Conservation (phyloP, 2,797 vertebrate species). For the Gallinago solitaria region DNA sequence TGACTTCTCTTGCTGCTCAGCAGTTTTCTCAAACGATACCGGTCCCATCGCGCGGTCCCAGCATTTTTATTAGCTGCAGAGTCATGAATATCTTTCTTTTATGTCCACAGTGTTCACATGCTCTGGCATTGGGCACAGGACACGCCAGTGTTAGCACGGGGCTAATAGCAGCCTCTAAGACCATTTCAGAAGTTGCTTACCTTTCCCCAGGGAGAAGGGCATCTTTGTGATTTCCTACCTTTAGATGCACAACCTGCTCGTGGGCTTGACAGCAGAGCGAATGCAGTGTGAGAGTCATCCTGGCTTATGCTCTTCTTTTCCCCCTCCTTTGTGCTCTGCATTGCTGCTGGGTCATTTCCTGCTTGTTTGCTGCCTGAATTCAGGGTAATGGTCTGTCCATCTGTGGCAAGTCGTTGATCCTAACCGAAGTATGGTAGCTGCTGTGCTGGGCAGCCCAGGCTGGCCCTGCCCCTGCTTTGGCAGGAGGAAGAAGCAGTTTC, state of each 20-base stretch:
- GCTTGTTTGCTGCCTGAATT: not conserved
- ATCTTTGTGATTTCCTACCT: not conserved
- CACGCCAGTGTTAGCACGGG: not conserved
- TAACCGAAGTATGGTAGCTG: not conserved
- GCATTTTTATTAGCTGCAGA: not conserved
- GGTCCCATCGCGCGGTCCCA: not conserved
- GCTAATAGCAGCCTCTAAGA: not conserved
- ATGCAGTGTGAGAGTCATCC: not conserved
- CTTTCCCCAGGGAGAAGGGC: not conserved
- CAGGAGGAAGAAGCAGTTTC: not conserved
- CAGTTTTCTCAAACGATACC: not conserved
- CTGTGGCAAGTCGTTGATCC: not conserved
- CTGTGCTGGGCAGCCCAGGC: not conserved
- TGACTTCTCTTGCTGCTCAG: not conserved
- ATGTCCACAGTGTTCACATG: accelerated
- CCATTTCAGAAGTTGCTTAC: not conserved
- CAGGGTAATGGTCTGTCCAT: not conserved
- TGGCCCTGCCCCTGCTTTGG: not conserved
- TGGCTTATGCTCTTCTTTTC: not conserved
- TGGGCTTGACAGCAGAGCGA: not conserved
- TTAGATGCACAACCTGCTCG: not conserved
- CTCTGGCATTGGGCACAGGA: not conserved
- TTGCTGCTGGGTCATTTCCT: not conserved
- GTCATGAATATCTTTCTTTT: not conserved
- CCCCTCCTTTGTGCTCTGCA: not conserved